Evolutionary conservation across 1,140 invertebrate genomes (phyloP).

Genomic region (Papilio helenus): DNA sequence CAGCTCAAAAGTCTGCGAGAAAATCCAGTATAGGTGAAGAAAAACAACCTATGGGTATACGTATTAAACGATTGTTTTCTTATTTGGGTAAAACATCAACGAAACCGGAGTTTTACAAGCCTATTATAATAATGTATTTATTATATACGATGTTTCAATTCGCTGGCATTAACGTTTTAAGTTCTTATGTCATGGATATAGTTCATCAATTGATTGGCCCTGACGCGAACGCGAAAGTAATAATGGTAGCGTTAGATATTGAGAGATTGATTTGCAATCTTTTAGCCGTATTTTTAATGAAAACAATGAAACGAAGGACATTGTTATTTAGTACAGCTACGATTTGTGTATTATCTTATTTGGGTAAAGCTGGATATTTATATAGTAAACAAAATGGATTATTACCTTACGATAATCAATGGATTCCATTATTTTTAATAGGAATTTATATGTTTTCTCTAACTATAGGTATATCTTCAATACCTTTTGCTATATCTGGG

Average conservation of each 20-base stretch:
- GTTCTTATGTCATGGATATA: constrained; percentile 74
- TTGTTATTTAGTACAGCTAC: constrained; percentile 64
- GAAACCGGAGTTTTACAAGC: constrained; percentile 78
- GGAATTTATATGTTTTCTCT: constrained; percentile 74
- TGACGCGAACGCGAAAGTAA: constrained; percentile 64
- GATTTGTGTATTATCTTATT: constrained; percentile 67
- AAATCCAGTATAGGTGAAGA: constrained; percentile 63
- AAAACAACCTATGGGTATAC: constrained; percentile 47
- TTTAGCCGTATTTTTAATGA: constrained; percentile 74
- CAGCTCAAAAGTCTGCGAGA: constrained; percentile 60
- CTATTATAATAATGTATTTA: constrained; percentile 73
- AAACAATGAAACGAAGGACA: constrained; percentile 65
- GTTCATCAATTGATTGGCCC: constrained; percentile 67
- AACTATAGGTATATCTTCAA: constrained; percentile 72
- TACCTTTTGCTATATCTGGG: constrained; percentile 74
- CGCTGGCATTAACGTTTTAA: constrained; percentile 75
- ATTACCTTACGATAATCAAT: constrained; percentile 60
- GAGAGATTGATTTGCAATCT: constrained; percentile 72
- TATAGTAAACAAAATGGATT: constrained; percentile 58
- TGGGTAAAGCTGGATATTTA: constrained; percentile 66
- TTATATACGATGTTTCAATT: constrained; percentile 76
- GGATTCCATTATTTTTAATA: constrained; percentile 68
- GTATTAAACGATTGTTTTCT: constrained; percentile 54
- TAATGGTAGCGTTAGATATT: constrained; percentile 73
- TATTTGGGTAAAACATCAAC: constrained; percentile 58